These are phyloP conservation scores for Eupithecia centaureata DNA, from an alignment of 2,888 invertebrate genomes.

Conservation along the genomic window DNA sequence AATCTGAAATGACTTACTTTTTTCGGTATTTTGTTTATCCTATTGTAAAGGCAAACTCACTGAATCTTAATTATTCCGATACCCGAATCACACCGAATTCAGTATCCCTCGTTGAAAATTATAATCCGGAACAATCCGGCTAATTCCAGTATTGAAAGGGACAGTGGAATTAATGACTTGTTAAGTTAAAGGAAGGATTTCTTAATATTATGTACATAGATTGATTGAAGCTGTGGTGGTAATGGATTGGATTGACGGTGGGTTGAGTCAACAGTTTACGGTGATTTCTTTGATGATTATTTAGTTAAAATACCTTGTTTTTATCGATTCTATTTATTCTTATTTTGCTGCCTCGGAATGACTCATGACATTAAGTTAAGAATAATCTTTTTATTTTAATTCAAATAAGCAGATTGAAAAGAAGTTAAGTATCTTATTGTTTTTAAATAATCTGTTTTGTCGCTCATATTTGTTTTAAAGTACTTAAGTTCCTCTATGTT, in stretches of 20 bases:
- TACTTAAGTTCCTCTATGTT: too few species aligned
- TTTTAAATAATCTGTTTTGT: too few species aligned
- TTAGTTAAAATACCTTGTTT: too few species aligned
- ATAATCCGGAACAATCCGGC: slow-evolving; percentile 39
- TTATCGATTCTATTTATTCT: too few species aligned
- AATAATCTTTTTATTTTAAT: too few species aligned
- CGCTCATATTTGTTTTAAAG: too few species aligned
- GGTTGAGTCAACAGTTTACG: background rate
- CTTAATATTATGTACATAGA: background rate
- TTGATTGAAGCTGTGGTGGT: slow-evolving; percentile 9
- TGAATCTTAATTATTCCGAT: slow-evolving; percentile 34
- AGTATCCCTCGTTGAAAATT: slow-evolving; percentile 44
- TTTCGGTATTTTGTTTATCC: background rate
- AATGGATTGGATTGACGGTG: slow-evolving; percentile 2
- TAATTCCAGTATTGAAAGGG: slow-evolving; percentile 43
- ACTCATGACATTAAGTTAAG: too few species aligned
- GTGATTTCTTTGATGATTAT: too few species aligned
- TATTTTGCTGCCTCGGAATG: too few species aligned
- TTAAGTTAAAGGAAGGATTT: slow-evolving; percentile 41
- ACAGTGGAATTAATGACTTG: slow-evolving; percentile 46
- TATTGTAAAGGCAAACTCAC: background rate
- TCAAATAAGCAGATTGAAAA: too few species aligned
- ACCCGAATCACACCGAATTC: slow-evolving; percentile 51
- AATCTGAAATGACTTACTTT: too few species aligned
- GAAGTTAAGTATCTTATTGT: too few species aligned